Conservation (phyloP, 2,113 vertebrate species). For the Aptenodytes patagonicus region DNA sequence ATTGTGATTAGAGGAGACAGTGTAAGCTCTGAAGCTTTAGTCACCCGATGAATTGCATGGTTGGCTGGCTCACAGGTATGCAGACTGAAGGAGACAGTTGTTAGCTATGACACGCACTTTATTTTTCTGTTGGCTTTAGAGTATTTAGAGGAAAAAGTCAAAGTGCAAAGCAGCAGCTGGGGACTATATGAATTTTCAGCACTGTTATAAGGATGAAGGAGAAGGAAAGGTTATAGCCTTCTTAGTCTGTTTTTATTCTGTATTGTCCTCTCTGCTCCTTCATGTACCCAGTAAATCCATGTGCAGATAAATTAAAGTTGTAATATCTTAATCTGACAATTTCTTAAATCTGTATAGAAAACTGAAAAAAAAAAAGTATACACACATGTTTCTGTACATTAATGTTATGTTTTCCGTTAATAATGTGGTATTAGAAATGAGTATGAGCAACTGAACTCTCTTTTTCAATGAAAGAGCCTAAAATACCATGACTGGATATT, state of each 20-base stretch:
- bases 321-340: not conserved
- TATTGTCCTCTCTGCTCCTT: not conserved
- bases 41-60: not conserved
- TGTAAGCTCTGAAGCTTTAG: not conserved
- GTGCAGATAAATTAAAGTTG: not conserved
- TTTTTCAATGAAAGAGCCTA: not conserved
- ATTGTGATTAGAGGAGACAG: not conserved
- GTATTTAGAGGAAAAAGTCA: not conserved
- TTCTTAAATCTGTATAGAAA: not conserved
- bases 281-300: not conserved
- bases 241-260: not conserved
- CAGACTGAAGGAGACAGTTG: not conserved
- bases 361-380: not conserved
- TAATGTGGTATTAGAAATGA: not conserved
- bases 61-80: not conserved
- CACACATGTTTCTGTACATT: fast-evolving
- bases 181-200: not conserved
- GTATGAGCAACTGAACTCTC: not conserved
- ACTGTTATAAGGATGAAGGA: not conserved
- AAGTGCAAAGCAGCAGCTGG: not conserved
- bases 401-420: not conserved
- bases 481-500: not conserved
- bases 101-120: fast-evolving
- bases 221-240: not conserved
- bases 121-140: not conserved